Evolutionary conservation across 2,888 invertebrate genomes (phyloP).

Genomic region (Athetis lepigone): DNA sequence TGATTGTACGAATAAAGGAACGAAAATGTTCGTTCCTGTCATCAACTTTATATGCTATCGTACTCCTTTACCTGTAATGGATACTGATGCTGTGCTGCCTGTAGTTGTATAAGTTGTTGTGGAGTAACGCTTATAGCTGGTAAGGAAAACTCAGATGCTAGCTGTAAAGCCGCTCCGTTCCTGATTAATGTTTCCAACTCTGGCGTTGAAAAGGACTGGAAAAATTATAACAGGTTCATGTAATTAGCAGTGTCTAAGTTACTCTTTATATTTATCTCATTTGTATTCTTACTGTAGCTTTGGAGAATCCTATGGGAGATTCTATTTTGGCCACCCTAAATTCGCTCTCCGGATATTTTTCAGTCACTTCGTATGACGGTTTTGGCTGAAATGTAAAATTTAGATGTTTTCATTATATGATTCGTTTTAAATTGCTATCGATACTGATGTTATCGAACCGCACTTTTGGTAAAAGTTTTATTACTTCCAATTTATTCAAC

Average conservation of each 20-base stretch:
- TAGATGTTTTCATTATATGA: not conserved
- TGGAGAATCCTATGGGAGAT: conserved; percentile 84
- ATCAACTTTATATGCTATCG: no score
- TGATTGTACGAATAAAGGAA: no score
- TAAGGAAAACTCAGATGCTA: conserved; percentile 83
- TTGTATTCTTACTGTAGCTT: conserved; percentile 77
- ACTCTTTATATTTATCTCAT: no score
- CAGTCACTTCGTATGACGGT: conserved; percentile 84
- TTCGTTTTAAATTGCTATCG: not conserved
- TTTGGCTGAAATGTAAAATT: conserved; percentile 70
- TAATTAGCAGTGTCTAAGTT: not conserved
- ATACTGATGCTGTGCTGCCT: conserved; percentile 73
- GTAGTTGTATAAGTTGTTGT: no score
- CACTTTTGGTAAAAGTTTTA: not conserved
- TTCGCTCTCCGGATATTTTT: conserved; percentile 77
- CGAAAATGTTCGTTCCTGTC: no score
- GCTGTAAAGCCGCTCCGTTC: conserved; percentile 83
- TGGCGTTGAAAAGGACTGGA: conserved; percentile 71
- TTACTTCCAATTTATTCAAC: not conserved
- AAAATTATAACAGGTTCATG: not conserved
- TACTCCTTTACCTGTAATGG: conserved; percentile 79
- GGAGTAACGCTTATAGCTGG: conserved; percentile 84
- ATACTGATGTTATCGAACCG: conserved; percentile 1
- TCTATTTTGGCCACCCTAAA: conserved; percentile 79
- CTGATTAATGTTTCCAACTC: conserved; percentile 83